These are phyloP conservation scores for Phocoena phocoena DNA, from an alignment of 2,113 vertebrate genomes.

Conservation along the genomic window DNA sequence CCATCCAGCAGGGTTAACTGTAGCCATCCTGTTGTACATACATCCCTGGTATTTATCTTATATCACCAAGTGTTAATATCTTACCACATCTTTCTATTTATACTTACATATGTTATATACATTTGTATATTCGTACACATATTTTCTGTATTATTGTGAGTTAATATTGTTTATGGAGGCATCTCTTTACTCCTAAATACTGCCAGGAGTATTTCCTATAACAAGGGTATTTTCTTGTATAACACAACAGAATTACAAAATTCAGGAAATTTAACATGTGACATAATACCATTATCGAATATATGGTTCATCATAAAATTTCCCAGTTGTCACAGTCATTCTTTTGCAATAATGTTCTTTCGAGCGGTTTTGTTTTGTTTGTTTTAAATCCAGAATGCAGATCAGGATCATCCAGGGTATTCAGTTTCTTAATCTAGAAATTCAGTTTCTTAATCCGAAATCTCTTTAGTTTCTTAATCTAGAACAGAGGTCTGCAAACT, in stretches of 20 bases:
- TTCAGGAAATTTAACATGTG: background rate
- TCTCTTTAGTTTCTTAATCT: background rate
- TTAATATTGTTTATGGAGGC: background rate
- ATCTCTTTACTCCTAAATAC: background rate
- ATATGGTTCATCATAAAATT: background rate
- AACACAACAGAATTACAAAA: background rate
- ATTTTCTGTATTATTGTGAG: background rate
- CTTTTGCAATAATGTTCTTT: background rate
- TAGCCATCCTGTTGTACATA: background rate
- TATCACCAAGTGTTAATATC: background rate
- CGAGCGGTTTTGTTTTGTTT: background rate
- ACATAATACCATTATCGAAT: background rate
- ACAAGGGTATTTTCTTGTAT: background rate
- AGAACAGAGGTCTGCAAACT: background rate
- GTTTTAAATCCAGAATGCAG: background rate
- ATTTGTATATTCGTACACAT: too few species aligned
- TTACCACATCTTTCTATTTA: background rate
- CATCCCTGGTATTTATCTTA: background rate
- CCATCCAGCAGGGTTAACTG: background rate
- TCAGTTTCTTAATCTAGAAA: background rate
- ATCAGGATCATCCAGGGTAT: background rate
- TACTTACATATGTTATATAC: background rate
- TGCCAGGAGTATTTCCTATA: background rate
- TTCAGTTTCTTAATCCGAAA: background rate
- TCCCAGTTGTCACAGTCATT: background rate